A percentile compares a stretch with the other conserved stretches of the same genome.
Evolutionary conservation across 2,113 vertebrate species (phyloP).

Genomic region (Hemiscyllium ocellatum): DNA sequence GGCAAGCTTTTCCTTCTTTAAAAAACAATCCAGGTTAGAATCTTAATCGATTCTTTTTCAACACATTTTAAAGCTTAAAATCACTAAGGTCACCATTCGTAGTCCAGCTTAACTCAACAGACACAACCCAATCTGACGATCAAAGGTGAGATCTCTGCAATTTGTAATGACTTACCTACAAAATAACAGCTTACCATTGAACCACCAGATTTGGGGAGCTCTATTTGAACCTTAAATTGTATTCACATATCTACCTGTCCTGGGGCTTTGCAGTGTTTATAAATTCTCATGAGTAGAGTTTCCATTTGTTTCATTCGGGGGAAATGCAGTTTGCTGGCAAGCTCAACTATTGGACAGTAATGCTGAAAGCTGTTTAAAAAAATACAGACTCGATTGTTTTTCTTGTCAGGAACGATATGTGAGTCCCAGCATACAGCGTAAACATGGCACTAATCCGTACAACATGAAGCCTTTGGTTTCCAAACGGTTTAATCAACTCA

Average conservation of each 20-base stretch:
- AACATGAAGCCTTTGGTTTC: neutral
- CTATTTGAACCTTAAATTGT: neutral
- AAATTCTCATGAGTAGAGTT: neutral
- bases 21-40: neutral
- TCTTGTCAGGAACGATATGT: neutral
- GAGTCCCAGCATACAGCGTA: neutral
- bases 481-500: conserved; percentile 24
- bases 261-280: neutral
- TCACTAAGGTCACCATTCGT: too few relatives aligned
- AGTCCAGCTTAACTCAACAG: neutral
- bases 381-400: neutral
- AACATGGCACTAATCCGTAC: neutral
- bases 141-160: neutral
- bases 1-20: too few relatives aligned
- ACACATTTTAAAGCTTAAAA: neutral
- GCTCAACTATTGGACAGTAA: neutral
- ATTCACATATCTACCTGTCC: neutral
- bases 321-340: neutral
- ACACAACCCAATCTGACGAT: neutral
- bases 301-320: neutral
- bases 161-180: neutral
- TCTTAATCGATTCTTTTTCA: neutral
- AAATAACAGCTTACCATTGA: neutral
- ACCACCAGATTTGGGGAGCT: neutral
- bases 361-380: neutral